Conservation (phyloP, 2,113 vertebrate species). For the Peromyscus californicus region DNA sequence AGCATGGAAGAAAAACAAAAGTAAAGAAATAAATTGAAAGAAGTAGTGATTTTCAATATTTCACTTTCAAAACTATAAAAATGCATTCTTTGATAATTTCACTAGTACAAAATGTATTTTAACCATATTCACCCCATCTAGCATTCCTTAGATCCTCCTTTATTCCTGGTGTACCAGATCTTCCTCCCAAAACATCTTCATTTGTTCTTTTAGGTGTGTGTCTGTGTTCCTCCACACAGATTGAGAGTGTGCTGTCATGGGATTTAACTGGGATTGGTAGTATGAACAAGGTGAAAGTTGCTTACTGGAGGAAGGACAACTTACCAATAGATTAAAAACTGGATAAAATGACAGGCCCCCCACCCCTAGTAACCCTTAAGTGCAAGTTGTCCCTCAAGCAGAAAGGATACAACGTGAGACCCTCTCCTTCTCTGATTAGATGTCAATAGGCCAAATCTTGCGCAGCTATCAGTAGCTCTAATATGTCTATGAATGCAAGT, state of each 20-base stretch:
- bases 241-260: too few relatives aligned
- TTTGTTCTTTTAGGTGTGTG: background rate
- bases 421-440: too few relatives aligned
- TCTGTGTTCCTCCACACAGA: too few relatives aligned
- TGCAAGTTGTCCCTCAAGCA: background rate
- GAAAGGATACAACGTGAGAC: background rate
- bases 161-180: background rate
- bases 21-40: background rate
- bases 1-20: background rate
- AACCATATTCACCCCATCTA: background rate
- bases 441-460: background rate
- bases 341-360: background rate
- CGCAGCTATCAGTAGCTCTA: background rate
- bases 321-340: background rate
- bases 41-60: background rate
- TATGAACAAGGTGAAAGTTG: background rate
- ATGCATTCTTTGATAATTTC: background rate
- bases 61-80: background rate
- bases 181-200: background rate
- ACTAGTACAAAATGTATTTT: background rate
- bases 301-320: too few relatives aligned
- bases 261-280: background rate
- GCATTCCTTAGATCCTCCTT: background rate
- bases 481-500: too few relatives aligned
- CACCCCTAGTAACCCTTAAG: background rate